Evolutionary conservation across 2,888 invertebrate species (phyloP).

Genomic region (Pyrrhia umbra): DNA sequence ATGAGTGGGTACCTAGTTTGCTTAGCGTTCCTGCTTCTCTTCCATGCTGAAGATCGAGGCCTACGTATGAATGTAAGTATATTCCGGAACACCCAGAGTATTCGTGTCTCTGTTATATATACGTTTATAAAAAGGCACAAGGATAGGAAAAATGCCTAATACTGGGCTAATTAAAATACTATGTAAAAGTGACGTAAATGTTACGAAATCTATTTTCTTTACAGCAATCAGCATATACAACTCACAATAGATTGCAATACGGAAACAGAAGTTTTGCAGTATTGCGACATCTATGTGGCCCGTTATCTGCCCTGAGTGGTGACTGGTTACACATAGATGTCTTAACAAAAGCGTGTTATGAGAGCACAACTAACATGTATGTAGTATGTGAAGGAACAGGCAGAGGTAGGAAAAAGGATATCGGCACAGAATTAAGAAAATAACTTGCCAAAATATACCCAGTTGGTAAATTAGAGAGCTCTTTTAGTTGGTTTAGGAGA

Average conservation of each 20-base stretch:
- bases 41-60: too few species aligned
- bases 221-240: conserved; percentile 3
- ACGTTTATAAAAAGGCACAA: not conserved
- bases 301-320: conserved; percentile 20
- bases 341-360: conserved; percentile 13
- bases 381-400: not conserved
- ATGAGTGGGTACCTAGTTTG: too few species aligned
- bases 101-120: too few species aligned
- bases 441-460: too few species aligned
- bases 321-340: conserved; percentile 29
- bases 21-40: too few species aligned
- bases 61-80: too few species aligned
- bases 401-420: not conserved
- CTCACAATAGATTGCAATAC: conserved; percentile 24
- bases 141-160: not conserved
- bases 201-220: conserved; percentile 17
- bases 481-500: too few species aligned
- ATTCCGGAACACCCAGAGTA: too few species aligned
- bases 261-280: conserved; percentile 35
- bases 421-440: too few species aligned
- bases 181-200: not conserved
- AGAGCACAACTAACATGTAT: not conserved
- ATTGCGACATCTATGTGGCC: conserved; percentile 16
- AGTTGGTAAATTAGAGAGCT: too few species aligned
- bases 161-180: not conserved